Percentiles rank a stretch among this genome's conserved stretches.
phyloP scores from a whole-genome alignment of 2,888 invertebrate genomes.

The Ophion ellenae region DNA sequence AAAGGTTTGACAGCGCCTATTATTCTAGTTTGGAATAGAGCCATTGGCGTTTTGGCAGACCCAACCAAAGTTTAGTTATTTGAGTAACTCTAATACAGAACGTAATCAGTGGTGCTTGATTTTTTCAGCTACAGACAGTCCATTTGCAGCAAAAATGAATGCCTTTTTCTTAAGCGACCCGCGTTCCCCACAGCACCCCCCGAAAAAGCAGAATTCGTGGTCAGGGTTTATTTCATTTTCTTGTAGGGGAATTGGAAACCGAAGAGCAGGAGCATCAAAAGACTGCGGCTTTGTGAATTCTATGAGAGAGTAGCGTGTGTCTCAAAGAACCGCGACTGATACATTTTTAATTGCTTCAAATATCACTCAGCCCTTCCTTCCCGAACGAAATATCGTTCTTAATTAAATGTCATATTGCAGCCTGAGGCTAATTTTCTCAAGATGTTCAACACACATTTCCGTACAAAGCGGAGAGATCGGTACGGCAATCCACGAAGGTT shows the following conservation, averaged over 20 bases:
- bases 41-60: too few species aligned
- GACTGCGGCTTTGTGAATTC: slow-evolving; percentile 43
- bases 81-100: too few species aligned
- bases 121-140: too few species aligned
- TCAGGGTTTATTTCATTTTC: too few species aligned
- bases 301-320: slow-evolving; percentile 69
- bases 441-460: slow-evolving; percentile 47
- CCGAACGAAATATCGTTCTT: slow-evolving; percentile 75
- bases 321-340: slow-evolving; percentile 83
- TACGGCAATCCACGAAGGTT: not conserved
- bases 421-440: slow-evolving; percentile 68
- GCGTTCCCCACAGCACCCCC: slow-evolving; percentile 2
- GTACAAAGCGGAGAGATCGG: slow-evolving; percentile 3
- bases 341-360: slow-evolving; percentile 83
- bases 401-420: slow-evolving; percentile 83
- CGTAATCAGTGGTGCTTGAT: too few species aligned
- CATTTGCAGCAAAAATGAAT: too few species aligned
- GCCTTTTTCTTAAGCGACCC: not conserved
- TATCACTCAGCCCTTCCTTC: slow-evolving; percentile 78
- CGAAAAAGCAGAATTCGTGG: not conserved
- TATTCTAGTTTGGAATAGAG: too few species aligned
- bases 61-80: too few species aligned
- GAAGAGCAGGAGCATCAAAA: not conserved
- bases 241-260: too few species aligned
- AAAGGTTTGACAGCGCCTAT: too few species aligned